Evolutionary conservation across 1,140 invertebrate species (phyloP).

Genomic region (Caenorhabditis remanei): DNA sequence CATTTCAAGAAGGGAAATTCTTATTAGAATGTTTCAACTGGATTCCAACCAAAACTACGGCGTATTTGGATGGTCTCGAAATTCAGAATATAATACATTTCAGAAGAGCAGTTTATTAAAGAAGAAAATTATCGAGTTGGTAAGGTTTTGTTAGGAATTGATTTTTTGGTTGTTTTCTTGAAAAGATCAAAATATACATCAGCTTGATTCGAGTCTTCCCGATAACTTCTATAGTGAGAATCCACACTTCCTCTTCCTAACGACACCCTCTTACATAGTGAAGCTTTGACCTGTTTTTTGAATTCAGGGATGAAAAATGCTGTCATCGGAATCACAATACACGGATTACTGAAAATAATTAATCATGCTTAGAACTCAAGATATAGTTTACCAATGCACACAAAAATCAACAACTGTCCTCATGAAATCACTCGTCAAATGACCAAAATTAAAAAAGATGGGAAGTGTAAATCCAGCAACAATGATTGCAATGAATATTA

Average conservation of each 20-base stretch:
- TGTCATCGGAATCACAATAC: constrained; percentile 25
- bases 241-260: not conserved
- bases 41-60: too few species aligned
- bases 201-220: not conserved
- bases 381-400: not conserved
- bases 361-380: not conserved
- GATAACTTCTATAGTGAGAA: not conserved
- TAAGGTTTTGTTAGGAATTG: too few species aligned
- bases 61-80: too few species aligned
- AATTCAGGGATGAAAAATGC: constrained; percentile 18
- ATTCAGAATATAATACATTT: too few species aligned
- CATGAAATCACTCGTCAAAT: not conserved
- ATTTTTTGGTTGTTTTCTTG: constrained; percentile 6
- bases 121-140: too few species aligned
- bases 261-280: not conserved
- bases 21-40: too few species aligned
- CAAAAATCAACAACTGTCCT: not conserved
- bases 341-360: not conserved
- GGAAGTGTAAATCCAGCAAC: not conserved
- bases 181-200: constrained; percentile 25
- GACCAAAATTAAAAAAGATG: not conserved
- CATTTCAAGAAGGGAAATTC: too few species aligned
- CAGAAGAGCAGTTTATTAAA: too few species aligned
- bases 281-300: not conserved
- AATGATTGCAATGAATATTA: not conserved